These are phyloP conservation scores for Galerucella pusilla DNA, from an alignment of 2,888 invertebrate genomes.

Conservation along the genomic window DNA sequence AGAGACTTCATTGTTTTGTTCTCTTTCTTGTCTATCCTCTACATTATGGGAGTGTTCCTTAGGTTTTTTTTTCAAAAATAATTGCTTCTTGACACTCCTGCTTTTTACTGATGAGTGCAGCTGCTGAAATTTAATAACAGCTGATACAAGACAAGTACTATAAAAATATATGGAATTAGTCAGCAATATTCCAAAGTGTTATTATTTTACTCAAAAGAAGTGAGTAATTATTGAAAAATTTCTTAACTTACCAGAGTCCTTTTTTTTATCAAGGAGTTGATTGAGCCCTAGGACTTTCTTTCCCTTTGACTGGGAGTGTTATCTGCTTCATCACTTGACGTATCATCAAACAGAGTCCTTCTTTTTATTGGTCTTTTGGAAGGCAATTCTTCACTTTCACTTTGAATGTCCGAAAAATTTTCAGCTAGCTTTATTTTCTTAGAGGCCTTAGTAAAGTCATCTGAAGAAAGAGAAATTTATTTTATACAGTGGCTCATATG, in stretches of 20 bases:
- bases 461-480: constrained; percentile 15
- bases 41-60: neutral
- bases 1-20: constrained; percentile 12
- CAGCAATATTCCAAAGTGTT: constrained; percentile 14
- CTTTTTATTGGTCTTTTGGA: constrained; percentile 21
- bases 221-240: constrained; percentile 10
- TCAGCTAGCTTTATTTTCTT: constrained; percentile 20
- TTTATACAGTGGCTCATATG: constrained; percentile 11
- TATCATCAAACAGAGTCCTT: constrained; percentile 19
- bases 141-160: neutral
- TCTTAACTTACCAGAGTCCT: neutral
- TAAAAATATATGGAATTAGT: neutral
- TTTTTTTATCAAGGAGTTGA: neutral
- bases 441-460: constrained; percentile 18
- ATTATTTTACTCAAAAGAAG: constrained; percentile 13
- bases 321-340: constrained; percentile 26
- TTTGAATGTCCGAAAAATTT: constrained; percentile 23
- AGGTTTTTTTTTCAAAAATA: neutral
- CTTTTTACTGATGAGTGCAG: neutral
- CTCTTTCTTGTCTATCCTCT: constrained; percentile 6
- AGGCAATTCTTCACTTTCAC: constrained; percentile 27
- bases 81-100: constrained; percentile 5
- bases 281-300: constrained; percentile 3
- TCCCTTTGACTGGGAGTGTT: constrained; percentile 13
- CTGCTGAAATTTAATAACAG: constrained; percentile 12